A percentile compares a stretch with the other conserved stretches of the same genome.
Conservation (phyloP, 1,140 invertebrate species). For the Paracyclopina nana region DNA sequence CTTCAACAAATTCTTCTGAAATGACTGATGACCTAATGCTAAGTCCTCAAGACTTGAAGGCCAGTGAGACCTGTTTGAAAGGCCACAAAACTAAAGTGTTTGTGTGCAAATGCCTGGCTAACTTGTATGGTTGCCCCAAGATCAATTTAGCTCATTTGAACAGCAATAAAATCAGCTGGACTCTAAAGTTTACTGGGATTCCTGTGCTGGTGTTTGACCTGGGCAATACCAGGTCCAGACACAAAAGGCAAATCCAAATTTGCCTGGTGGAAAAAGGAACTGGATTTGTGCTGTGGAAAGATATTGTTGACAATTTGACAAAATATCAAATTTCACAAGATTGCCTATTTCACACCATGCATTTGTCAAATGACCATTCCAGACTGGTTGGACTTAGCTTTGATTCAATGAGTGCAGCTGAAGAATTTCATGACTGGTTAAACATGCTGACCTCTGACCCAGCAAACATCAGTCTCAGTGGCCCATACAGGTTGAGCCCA, state of each 20-base stretch:
- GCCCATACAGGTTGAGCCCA: too few relatives aligned
- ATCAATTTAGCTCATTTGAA: conserved; percentile 16
- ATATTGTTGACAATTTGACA: conserved; percentile 46
- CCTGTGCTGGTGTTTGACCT: conserved; percentile 56
- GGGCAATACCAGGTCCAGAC: conserved; percentile 45
- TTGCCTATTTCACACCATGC: conserved; percentile 59
- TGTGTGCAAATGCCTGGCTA: conserved; percentile 55
- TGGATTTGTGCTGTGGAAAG: conserved; percentile 62
- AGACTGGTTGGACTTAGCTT: conserved; percentile 47
- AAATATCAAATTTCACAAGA: conserved; percentile 36
- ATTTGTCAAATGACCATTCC: conserved; percentile 41
- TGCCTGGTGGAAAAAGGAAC: conserved; percentile 59
- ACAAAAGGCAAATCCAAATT: conserved; percentile 48
- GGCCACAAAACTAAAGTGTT: conserved; percentile 36
- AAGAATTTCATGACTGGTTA: conserved; percentile 37
- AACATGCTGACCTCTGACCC: conserved; percentile 21
- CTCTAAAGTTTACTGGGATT: conserved; percentile 53
- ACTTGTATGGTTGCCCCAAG: conserved; percentile 42
- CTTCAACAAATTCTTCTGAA: too few relatives aligned
- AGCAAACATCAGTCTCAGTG: conserved; percentile 27
- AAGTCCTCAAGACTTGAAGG: too few relatives aligned
- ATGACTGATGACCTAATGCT: too few relatives aligned
- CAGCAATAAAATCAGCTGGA: conserved; percentile 35
- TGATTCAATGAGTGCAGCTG: conserved; percentile 47
- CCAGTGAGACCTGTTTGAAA: conserved; percentile 2